Evolutionary conservation across 2,113 vertebrate species (phyloP), one percentile per base, ranked within the genome.

Genomic region (Gymnorhina tibicen): DNA sequence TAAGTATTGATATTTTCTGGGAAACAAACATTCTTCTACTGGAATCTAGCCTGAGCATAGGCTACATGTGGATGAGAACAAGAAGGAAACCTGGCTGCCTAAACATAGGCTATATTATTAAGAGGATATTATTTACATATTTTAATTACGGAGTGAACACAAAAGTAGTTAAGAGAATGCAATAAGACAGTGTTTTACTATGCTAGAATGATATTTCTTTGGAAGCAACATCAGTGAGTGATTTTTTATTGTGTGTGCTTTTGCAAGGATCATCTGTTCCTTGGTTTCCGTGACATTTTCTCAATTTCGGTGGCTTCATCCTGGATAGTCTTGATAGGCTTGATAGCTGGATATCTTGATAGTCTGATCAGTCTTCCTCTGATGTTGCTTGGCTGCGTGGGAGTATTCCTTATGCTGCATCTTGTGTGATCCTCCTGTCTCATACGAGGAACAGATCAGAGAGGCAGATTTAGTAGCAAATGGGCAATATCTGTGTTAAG

Each of bases 211-310:
- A 7, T 60, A 35, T 59, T 91, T 79, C 2, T 32, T 46, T 69
- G 13, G 46, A 76, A 76, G 8, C 0, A 27, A 39, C 0, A 0
- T 41, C 39, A n/a, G 7, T 37, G 10, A 30, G 2, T 33, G 27
- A 16, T 16, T 13, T 35, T 60, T 73, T 30, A 20, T 7, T 22
- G 6, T 19, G 3, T 18, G 2, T 2, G 66, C 44, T 85, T 82
- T 85, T 44, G 0, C 13, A 28, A 22, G 19, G 22, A 35, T 67
- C 22, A 39, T 47, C 19, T 44, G 3, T 41, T 88, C 22, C 49
- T 73, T 86, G 17, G 2, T 84, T 92, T 69, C 55, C 18, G 17
- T 66, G 13, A 67, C 3, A n/a, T 73, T 73, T 86, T 67, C 23
- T 66, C 12, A 24, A 1, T 67, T 77, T 81, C 46, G n/a, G 19